Base-by-base conservation (phyloP, 2,888 invertebrate genomes). In the Scaptomyza tumidula region DNA sequence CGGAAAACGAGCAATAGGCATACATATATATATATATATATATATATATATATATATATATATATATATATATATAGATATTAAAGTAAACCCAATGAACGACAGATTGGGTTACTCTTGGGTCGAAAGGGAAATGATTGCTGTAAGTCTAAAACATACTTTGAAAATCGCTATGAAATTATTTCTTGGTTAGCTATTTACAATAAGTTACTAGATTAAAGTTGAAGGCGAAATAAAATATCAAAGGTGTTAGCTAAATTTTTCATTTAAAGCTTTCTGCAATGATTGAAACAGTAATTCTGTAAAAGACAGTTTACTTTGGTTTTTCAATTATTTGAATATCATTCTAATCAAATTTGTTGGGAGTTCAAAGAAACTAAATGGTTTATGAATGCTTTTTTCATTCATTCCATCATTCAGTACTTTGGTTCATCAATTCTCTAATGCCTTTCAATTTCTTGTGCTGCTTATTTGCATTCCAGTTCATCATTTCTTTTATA, bases 121-220 rank as follows among this genome's bases (percentile, higher is more conserved):
- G 44, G 31, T 6, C 44, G 3, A 55, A 31, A 14, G 19, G 10
- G 5, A 48, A 60, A 50, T 70, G 72, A 81, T 72, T 54, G 67
- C 60, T 44, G 10, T 59, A 45, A 52, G 65, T 69, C 48, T 10
- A 46, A 61, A 60, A 70, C 64, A 82, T 80, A 66, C 64, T 57
- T 61, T 45, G 54, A 67, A 71, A 82, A 71, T 82, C 66, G 64
- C 52, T 62, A 58, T 75, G 45, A 80, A 84, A 75, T 78, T 66
- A 64, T 60, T 50, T 41, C 45, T 33, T 59, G 48, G 52, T 49
- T 33, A 56, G 41, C 54, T 62, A 50, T 58, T 59, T 59, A 33
- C 63, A 69, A 43, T 60, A 60, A 60, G 57, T 46, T 54, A 59
- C 53, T 33, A 52, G 33, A 29, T 43, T 13, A 19, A 45, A 43